Base-by-base conservation (phyloP, 2,113 vertebrate genomes). In the Uropsilus gracilis region DNA sequence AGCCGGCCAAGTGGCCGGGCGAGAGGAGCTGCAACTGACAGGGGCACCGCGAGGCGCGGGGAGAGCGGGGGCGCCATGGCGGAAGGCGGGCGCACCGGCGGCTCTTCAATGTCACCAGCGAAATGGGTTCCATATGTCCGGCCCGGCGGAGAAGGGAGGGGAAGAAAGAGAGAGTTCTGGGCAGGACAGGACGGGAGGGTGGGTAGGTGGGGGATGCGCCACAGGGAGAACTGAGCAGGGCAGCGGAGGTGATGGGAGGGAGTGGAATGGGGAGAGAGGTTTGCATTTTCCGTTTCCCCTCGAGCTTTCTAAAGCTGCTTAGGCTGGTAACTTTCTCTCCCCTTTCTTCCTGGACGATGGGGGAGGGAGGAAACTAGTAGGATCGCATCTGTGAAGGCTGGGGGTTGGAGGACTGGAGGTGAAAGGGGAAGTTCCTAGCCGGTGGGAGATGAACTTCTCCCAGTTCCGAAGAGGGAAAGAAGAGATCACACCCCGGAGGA, bases 41-140 rank as follows among this genome's bases (percentile, higher is more conserved):
- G 98, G 95, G 95, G 95, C 97, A 96, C 94, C 0, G 75, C 73
- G 94, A 95, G 86, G 97, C 96, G 92, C 95, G 92, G 93, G 77
- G 98, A 97, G 97, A 95, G 97, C 97, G 94, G 90, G 98, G 98
- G 97, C 97, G 97, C 94, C 97, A 76, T 96, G 96, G 97, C 97
- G 94, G 87, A 97, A 98, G 97, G 98, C 97, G 98, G 97, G 97
- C 97, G 97, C 97, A 98, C 95, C 92, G 96, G 98, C 97, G 97
- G 97, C 97, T 97, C 97, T 97, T 98, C 98, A 98, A 96, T 98
- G 98, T 98, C 98, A 98, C 97, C 96, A 95, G 96, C 96, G 94
- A 97, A 98, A 98, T 98, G 97, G 98, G 98, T 98, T 98, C 98
- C 98, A 98, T 98, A 98, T 98, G 98, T 98, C 97, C 32, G 24